Evolutionary conservation across 2,888 invertebrate genomes (phyloP), one percentile per base, ranked within the genome.

Genomic region (Lasioglossum leucozonium): DNA sequence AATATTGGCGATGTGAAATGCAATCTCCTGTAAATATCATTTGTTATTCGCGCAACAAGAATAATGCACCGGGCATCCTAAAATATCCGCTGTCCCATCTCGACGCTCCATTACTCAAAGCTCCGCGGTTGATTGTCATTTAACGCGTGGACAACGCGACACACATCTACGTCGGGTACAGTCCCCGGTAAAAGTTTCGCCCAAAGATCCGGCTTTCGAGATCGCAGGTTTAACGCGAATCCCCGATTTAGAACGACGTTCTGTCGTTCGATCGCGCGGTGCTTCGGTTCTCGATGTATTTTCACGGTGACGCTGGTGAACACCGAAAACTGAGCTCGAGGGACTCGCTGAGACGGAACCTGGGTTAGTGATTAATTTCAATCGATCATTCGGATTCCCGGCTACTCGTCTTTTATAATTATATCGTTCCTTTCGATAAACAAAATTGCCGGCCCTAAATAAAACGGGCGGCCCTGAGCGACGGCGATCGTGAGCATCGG

Each of bases 71-170:
- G 73, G 40, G 11, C 37, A 37, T 34, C 37, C 37, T 34, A 51
- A 73, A 73, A 55, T 73, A 73, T 55, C 73, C 73, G n/a, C 6
- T 22, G 65, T 65, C 65, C 62, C 65, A 34, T 65, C 18, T 18
- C 34, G 65, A 22, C 22, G 65, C 30, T 65, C 40, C 55, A 47
- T 65, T 42, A 65, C 62, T 76, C 65, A 76, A 30, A 18, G 65
- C 65, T 65, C 8, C 62, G 62, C 30, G 16, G 65, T 22, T 34
- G 65, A 65, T 65, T 65, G 65, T 65, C 65, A 65, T 34, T 65
- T 65, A 34, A 34, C 30, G 65, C 65, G 65, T 65, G 65, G 65
- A 34, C 18, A 34, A 65, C 18, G 65, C 34, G 65, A 30, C 62
- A 62, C 62, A 30, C 16, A 30, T 62, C 16, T 2, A 62, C 30